phyloP scores from a whole-genome alignment of 2,797 vertebrate species.

The Megalops cyprinoides region DNA sequence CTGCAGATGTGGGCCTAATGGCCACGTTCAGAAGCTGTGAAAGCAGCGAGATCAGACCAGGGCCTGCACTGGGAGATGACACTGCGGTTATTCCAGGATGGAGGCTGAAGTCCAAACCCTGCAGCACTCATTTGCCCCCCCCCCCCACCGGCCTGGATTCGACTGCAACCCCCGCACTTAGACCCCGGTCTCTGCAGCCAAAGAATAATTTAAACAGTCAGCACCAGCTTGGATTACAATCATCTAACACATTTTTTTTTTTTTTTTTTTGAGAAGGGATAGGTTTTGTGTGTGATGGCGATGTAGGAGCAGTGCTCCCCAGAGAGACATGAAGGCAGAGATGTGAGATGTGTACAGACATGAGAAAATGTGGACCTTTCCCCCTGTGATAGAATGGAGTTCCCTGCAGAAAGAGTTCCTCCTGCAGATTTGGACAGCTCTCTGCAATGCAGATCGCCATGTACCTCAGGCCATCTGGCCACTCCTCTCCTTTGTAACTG shows the following conservation, averaged over 20 bases:
- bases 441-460: no score
- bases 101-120: not conserved
- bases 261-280: not conserved
- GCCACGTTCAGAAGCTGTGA: not conserved
- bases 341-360: no score
- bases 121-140: not conserved
- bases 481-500: no score
- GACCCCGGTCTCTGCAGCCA: not conserved
- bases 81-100: not conserved
- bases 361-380: no score
- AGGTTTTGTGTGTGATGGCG: not conserved
- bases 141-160: not conserved
- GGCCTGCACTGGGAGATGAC: no score
- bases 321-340: not conserved
- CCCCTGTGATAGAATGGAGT: no score
- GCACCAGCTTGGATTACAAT: not conserved
- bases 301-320: not conserved
- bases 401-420: no score
- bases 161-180: slow-evolving; percentile 6
- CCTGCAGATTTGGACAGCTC: no score
- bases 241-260: not conserved
- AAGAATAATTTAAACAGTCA: not conserved
- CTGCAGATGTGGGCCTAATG: not conserved
- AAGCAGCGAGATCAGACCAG: not conserved
- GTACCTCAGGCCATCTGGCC: no score